A percentile compares a stretch with the other conserved stretches of the same genome.
Conservation (phyloP, 35 echinoderm and acorn worm species). For the Lytechinus pictus region DNA sequence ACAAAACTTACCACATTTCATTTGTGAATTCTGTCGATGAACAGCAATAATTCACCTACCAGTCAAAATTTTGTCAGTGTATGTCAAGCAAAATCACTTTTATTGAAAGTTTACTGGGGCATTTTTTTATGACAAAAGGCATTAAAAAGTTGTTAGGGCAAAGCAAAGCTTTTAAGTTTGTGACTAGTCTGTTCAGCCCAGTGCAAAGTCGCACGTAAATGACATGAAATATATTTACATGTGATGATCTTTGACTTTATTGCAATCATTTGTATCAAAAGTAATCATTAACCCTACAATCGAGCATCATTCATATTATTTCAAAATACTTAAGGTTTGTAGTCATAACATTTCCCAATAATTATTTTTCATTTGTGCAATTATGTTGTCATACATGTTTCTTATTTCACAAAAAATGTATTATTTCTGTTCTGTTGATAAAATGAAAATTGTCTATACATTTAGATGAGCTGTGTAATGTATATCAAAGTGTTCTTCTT, state of each 20-base stretch:
- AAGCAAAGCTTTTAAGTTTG: neutral
- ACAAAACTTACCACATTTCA: neutral
- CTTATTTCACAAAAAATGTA: neutral
- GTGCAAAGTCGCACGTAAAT: neutral
- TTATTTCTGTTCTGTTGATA: no score
- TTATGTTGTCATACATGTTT: neutral
- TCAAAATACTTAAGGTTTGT: no score
- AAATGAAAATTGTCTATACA: neutral
- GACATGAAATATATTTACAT: neutral
- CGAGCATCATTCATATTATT: neutral
- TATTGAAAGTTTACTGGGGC: slow-evolving; percentile 1
- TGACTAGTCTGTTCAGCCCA: neutral
- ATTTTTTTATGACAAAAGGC: neutral
- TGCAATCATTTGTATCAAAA: neutral
- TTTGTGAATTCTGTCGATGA: neutral
- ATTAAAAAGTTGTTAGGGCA: neutral
- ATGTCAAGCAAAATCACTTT: neutral
- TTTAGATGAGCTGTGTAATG: neutral
- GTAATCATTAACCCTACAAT: neutral
- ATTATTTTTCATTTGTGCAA: no score
- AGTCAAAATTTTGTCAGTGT: neutral
- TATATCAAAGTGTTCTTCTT: neutral
- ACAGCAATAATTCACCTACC: neutral
- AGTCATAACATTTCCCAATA: no score
- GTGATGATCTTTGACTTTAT: neutral